phyloP scores from a whole-genome alignment of 2,113 vertebrate species.

The Nesoenas mayeri region DNA sequence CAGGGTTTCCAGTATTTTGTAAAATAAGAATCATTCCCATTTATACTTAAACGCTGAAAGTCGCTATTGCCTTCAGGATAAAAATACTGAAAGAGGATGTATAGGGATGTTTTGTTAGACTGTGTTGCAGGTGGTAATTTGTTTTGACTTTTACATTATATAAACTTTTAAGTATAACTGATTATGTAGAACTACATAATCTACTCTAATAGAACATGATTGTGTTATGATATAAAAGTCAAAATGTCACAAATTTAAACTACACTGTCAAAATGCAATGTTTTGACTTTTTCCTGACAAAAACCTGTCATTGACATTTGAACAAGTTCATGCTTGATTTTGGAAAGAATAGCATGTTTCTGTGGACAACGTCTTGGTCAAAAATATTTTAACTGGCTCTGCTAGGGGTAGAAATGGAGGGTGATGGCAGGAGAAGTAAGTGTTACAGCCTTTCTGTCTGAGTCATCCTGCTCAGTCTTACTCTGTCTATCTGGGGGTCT shows the following conservation, averaged over 20 bases:
- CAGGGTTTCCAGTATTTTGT: background rate
- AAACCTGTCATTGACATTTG: background rate
- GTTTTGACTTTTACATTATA: constrained; percentile 38
- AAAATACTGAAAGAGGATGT: background rate
- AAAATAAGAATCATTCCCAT: background rate
- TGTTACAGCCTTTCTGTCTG: background rate
- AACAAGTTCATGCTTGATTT: constrained; percentile 16
- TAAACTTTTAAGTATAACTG: background rate
- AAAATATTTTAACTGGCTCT: constrained; percentile 23
- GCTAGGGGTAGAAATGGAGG: background rate
- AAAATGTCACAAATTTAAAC: constrained; percentile 35
- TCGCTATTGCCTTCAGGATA: background rate
- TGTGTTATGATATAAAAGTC: constrained; percentile 43
- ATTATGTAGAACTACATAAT: background rate
- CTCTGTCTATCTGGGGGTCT: background rate
- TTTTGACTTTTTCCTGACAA: constrained; percentile 18
- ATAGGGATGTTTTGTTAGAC: constrained; percentile 15
- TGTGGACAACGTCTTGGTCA: background rate
- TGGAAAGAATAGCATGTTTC: constrained; percentile 12
- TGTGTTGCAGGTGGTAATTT: constrained; percentile 8
- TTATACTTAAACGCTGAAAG: background rate
- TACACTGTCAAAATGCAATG: background rate
- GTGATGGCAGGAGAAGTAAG: background rate
- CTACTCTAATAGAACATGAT: background rate
- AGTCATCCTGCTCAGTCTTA: background rate